phyloP scores from a whole-genome alignment of 2,797 vertebrate species.

The Salmo trutta region DNA sequence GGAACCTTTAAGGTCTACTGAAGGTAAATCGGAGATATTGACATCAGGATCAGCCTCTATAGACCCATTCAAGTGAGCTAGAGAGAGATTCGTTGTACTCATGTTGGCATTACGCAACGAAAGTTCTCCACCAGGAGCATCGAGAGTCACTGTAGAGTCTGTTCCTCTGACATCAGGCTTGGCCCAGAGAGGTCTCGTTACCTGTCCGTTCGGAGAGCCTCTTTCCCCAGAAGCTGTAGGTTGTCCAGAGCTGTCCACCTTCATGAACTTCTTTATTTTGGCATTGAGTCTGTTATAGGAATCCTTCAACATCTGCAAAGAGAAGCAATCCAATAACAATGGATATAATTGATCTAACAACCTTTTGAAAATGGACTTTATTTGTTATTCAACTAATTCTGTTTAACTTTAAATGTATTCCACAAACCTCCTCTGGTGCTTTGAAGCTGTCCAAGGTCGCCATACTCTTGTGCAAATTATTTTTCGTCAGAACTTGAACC shows the following conservation, averaged over 20 bases:
- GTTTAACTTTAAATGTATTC: background rate
- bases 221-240: constrained; percentile 13
- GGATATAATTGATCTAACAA: background rate
- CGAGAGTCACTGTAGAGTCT: constrained; percentile 6
- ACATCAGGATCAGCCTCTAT: constrained; percentile 1
- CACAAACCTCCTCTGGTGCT: constrained; percentile 66
- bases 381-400: background rate
- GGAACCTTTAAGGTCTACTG: constrained; percentile 28
- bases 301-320: constrained; percentile 70
- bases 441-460: constrained; percentile 60
- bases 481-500: constrained; percentile 65
- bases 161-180: constrained; percentile 35
- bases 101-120: constrained; percentile 25
- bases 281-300: constrained; percentile 75
- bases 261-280: constrained; percentile 78
- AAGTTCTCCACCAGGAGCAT: constrained; percentile 39
- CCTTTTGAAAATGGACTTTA: background rate
- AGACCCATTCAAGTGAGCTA: background rate
- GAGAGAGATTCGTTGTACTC: constrained; percentile 17
- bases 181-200: constrained; percentile 29
- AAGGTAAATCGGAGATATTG: constrained; percentile 16
- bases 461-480: constrained; percentile 64
- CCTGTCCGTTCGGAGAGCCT: background rate
- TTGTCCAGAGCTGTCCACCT: constrained; percentile 21
- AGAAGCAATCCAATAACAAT: background rate